These are phyloP conservation scores for Simalia tracyae DNA, from an alignment of 2,797 vertebrate species.

Conservation along the genomic window DNA sequence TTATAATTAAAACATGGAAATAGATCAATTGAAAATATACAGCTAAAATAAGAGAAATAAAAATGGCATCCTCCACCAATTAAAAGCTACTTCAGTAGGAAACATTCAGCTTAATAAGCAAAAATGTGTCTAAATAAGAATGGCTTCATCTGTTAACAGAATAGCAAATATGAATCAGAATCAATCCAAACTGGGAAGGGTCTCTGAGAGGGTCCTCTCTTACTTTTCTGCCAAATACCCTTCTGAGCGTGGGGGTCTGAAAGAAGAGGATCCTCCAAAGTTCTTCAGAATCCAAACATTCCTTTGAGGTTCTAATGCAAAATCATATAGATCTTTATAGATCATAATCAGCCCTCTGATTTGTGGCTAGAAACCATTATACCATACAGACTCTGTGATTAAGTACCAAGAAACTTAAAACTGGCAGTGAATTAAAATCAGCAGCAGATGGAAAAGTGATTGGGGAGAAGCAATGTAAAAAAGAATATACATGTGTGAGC, in stretches of 20 bases:
- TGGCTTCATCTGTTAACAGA: neutral
- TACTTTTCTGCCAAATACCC: too few relatives aligned
- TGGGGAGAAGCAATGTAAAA: neutral
- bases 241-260: neutral
- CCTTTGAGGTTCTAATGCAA: too few relatives aligned
- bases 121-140: neutral
- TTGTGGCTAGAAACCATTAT: neutral
- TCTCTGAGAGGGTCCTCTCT: neutral
- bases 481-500: neutral
- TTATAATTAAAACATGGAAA: neutral
- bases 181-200: neutral
- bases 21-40: neutral
- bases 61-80: neutral
- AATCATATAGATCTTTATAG: neutral
- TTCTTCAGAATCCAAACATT: neutral
- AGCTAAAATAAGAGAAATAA: neutral
- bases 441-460: neutral
- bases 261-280: neutral
- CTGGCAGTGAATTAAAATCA: neutral
- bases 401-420: neutral
- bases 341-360: neutral
- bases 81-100: neutral
- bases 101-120: neutral
- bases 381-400: neutral
- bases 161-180: neutral